phyloP scores from a whole-genome alignment of 1,140 invertebrate species.

The Bilobella aurantiaca region DNA sequence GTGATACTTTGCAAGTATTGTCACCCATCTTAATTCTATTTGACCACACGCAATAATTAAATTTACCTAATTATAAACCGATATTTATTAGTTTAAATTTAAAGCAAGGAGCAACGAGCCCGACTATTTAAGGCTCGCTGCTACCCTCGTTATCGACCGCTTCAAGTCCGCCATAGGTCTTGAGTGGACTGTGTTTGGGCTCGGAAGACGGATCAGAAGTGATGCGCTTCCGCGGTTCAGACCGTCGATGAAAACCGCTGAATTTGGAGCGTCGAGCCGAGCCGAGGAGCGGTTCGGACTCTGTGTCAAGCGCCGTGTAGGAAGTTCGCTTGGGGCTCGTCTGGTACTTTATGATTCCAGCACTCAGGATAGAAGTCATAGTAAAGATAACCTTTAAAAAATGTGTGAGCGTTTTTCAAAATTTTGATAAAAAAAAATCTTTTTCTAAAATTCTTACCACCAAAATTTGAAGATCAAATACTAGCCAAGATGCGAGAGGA shows the following conservation, averaged over 20 bases:
- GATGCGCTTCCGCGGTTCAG: background rate
- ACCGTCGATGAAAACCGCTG: background rate
- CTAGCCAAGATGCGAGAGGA: conserved; percentile 55
- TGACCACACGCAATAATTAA: too few relatives aligned
- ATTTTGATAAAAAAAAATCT: too few relatives aligned
- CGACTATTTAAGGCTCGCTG: background rate
- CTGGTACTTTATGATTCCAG: background rate
- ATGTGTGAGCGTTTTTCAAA: too few relatives aligned
- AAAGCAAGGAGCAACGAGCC: too few relatives aligned
- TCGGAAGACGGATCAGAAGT: background rate
- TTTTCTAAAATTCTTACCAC: conserved; percentile 49
- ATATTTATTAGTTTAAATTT: too few relatives aligned
- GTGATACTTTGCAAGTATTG: too few relatives aligned
- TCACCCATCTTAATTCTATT: too few relatives aligned
- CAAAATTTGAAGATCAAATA: conserved; percentile 53
- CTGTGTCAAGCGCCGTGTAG: background rate
- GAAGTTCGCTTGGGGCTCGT: background rate
- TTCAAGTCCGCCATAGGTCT: background rate
- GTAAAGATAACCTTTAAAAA: background rate
- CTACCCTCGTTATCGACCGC: background rate
- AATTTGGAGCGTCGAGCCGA: background rate
- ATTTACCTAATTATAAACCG: too few relatives aligned
- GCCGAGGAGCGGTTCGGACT: background rate
- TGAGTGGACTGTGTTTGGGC: background rate
- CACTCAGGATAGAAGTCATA: background rate